Conservation (phyloP, 2,113 vertebrate species). For the Silurus meridionalis region DNA sequence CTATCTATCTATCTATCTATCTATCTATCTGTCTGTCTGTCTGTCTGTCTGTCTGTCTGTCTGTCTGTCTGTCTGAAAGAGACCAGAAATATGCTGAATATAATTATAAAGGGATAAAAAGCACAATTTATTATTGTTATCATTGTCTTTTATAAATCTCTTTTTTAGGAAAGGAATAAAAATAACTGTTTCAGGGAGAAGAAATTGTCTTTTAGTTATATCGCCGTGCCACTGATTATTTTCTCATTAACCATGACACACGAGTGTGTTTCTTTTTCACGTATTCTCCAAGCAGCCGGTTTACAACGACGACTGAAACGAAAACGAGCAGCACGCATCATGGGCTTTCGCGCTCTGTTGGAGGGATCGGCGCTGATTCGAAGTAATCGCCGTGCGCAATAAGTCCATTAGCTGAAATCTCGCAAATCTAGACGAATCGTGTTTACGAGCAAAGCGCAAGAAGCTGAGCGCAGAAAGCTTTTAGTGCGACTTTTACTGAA, state of each 20-base stretch:
- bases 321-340: not conserved
- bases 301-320: not conserved
- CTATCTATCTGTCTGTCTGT: no score
- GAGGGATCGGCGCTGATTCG: not conserved
- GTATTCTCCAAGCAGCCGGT: not conserved
- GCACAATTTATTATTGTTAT: not conserved
- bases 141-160: not conserved
- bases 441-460: not conserved
- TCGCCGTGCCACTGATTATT: not conserved
- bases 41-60: no score
- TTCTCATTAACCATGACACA: not conserved
- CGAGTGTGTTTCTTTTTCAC: not conserved
- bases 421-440: not conserved
- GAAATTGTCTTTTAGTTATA: not conserved
- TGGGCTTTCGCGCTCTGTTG: not conserved
- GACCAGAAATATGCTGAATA: not conserved
- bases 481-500: constrained; percentile 1
- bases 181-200: no score
- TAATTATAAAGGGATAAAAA: not conserved
- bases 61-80: no score
- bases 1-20: no score
- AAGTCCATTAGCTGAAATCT: not conserved
- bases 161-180: not conserved
- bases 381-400: not conserved
- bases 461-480: not conserved